These are phyloP conservation scores for Phenganax stokvisi DNA, from an alignment of 92 coral and sea anemone genomes.

Conservation along the genomic window DNA sequence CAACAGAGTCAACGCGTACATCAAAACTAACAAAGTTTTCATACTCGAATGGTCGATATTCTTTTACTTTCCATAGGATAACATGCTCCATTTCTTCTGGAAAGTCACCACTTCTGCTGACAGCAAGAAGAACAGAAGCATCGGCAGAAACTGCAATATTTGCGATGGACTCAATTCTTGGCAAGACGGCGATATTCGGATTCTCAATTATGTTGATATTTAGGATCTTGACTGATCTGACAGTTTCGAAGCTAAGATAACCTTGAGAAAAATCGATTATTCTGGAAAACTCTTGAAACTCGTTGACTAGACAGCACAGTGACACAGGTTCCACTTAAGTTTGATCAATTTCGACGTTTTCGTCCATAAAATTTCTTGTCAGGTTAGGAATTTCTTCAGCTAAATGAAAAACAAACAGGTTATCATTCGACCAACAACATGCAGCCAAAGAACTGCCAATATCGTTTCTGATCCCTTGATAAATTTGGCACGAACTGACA, in stretches of 20 bases:
- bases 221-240: neutral
- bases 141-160: neutral
- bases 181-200: neutral
- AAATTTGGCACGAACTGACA: neutral
- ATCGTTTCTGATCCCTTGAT: neutral
- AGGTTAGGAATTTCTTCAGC: conserved; percentile 9
- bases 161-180: neutral
- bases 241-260: neutral
- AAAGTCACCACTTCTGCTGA: too few relatives aligned
- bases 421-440: conserved; percentile 7
- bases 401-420: neutral
- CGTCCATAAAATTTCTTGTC: conserved; percentile 46
- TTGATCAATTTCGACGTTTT: conserved; percentile 40
- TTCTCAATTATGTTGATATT: neutral
- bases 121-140: neutral
- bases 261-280: neutral
- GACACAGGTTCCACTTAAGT: neutral
- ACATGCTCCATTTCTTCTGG: neutral
- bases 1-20: neutral
- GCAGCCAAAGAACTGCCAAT: neutral
- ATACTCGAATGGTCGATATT: neutral
- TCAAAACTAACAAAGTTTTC: neutral
- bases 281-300: neutral
- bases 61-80: neutral
- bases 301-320: neutral